Evolutionary conservation across 2,888 invertebrate genomes (phyloP), one percentile per base, ranked within the genome.

Genomic region (Chymomyza amoena): DNA sequence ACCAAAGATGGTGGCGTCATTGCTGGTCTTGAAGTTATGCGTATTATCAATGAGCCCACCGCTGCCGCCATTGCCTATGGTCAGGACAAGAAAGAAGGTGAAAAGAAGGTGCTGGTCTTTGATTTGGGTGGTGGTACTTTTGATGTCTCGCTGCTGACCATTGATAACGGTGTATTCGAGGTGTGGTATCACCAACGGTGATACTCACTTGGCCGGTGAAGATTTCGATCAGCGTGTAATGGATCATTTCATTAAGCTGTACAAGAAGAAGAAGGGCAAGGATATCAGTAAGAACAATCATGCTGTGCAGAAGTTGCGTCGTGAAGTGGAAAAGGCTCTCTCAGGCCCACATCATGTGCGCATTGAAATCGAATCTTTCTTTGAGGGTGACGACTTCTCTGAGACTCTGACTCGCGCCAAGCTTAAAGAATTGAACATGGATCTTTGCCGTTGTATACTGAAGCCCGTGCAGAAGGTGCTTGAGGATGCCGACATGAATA

Each of bases 71-170:
- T 98, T 91, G 98, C 98, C 67, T 99, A 99, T 89, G 98, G 98
- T 90, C 93, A 99, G 77, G 98, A 99, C 93, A 98, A 98, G 93
- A 97, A 96, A 90, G 98, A 98, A 74, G 98, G 98, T 61, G 99
- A 99, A 92, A 98, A 99, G 94, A 99, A 99, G 90, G 98, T 99
- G 20, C 93, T 99, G 63, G 99, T 99, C 15, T 99, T 99, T 92
- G 99, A 99, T 93, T 95, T 99, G 92, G 99, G 99, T 89, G 99
- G 99, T 92, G 99, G 99, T 92, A 99, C 99, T 79, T 99, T 99
- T 90, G 99, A 99, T 92, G 99, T 99, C 18, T 99, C 99, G 52
- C 94, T 99, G 20, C 94, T 99, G 66, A 99, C 99, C 78, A 99
- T 99, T 90, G 99, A 99, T 91, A 98, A 99, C 88, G 99, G 99